A percentile compares a stretch with the other conserved stretches of the same genome.
These are phyloP conservation scores for Brienomyrus brachyistius DNA, from an alignment of 2,113 vertebrate genomes.

Conservation along the genomic window DNA sequence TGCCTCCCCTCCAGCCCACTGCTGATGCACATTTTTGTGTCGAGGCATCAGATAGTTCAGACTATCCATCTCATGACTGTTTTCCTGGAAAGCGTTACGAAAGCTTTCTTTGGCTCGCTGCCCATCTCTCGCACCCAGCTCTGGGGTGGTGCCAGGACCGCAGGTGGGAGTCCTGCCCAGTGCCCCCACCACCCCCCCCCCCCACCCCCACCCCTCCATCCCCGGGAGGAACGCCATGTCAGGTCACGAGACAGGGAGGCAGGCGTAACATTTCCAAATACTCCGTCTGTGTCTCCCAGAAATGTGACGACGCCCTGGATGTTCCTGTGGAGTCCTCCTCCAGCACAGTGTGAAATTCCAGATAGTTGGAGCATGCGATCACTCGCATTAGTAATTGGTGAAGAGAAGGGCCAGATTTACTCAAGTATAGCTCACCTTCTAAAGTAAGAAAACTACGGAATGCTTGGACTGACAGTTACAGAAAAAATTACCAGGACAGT, in stretches of 20 bases:
- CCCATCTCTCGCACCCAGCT: not conserved
- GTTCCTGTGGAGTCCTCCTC: not conserved
- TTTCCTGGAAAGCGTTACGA: conserved; percentile 20
- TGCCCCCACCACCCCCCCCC: not conserved
- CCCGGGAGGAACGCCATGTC: not conserved
- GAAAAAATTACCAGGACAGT: not conserved
- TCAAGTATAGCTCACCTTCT: not conserved
- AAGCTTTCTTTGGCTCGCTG: not conserved
- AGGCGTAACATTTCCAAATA: not conserved
- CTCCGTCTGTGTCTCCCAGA: not conserved
- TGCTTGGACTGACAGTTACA: not conserved
- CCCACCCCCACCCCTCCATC: not conserved
- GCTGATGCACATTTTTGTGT: conserved; percentile 4
- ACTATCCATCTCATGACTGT: not conserved
- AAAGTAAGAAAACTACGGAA: not conserved
- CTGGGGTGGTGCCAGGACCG: not conserved
- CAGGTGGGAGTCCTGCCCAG: not conserved
- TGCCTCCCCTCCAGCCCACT: not conserved
- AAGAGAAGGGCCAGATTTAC: not conserved
- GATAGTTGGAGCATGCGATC: not conserved
- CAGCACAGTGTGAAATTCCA: not conserved
- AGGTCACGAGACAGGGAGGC: not conserved
- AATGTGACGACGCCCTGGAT: not conserved
- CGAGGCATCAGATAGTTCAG: not conserved
- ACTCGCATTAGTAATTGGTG: not conserved